A percentile compares a stretch with the other conserved stretches of the same genome.
Evolutionary conservation across 2,797 vertebrate species (phyloP).

Genomic region (Decapterus maruadsi): DNA sequence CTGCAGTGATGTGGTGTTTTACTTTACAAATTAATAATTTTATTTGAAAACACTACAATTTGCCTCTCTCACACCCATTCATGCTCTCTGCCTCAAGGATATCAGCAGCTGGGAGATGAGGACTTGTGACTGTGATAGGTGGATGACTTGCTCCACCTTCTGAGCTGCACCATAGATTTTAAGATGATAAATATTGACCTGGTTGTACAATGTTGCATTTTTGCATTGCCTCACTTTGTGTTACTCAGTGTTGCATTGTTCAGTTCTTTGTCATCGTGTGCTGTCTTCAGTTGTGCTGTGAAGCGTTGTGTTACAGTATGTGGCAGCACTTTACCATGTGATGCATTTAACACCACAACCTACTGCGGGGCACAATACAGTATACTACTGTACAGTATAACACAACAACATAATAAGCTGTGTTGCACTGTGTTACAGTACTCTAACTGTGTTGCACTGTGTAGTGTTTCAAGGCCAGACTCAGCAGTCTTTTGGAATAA

Average conservation of each 20-base stretch:
- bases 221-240: neutral
- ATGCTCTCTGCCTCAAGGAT: neutral
- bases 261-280: neutral
- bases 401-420: neutral
- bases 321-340: neutral
- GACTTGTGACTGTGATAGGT: neutral
- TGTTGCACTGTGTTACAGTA: neutral
- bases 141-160: neutral
- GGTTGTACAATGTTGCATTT: neutral
- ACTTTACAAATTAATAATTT: neutral
- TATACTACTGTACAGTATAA: slow-evolving; percentile 1
- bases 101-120: neutral
- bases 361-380: neutral
- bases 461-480: slow-evolving; percentile 62
- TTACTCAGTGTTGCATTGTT: neutral
- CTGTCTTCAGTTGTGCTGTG: neutral
- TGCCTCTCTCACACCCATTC: neutral
- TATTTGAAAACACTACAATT: neutral
- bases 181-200: neutral
- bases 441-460: slow-evolving; percentile 15
- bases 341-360: neutral
- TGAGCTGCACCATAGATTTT: neutral
- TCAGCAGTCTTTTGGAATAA: slow-evolving; percentile 50
- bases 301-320: neutral
- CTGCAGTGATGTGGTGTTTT: neutral